phyloP scores from a whole-genome alignment of 2,113 vertebrate genomes.

The Raja brachyura region DNA sequence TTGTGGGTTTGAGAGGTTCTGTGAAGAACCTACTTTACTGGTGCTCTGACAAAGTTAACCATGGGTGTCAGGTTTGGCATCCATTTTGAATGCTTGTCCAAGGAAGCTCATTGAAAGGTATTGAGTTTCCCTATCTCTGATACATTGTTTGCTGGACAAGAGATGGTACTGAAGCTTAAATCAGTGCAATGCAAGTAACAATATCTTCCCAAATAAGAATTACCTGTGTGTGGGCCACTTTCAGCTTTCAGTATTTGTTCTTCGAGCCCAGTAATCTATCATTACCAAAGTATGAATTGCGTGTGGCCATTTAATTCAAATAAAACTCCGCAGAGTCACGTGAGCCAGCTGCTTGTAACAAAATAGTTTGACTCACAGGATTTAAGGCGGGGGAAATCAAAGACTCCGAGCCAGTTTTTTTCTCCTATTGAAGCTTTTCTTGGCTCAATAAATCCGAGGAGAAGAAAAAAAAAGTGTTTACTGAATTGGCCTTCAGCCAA shows the following conservation, averaged over 20 bases:
- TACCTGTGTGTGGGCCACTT: not conserved
- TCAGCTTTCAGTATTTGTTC: not conserved
- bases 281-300: not conserved
- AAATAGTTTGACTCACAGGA: slow-evolving; percentile 13
- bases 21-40: not conserved
- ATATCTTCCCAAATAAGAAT: not conserved
- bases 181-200: not conserved
- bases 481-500: slow-evolving; percentile 16
- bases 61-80: not conserved
- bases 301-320: slow-evolving; percentile 22
- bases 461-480: not conserved
- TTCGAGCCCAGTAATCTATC: not conserved
- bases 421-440: slow-evolving; percentile 12
- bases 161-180: not conserved
- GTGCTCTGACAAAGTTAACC: not conserved
- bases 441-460: not conserved
- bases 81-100: not conserved
- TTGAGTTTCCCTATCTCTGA: not conserved
- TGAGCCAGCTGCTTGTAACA: not conserved
- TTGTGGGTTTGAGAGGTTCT: not conserved
- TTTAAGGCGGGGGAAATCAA: slow-evolving; percentile 15
- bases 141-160: not conserved
- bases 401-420: not conserved
- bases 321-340: not conserved
- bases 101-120: not conserved